Percentiles rank a stretch among this genome's conserved stretches.
phyloP scores from a whole-genome alignment of 2,888 invertebrate genomes.

The Lydus trimaculatus region DNA sequence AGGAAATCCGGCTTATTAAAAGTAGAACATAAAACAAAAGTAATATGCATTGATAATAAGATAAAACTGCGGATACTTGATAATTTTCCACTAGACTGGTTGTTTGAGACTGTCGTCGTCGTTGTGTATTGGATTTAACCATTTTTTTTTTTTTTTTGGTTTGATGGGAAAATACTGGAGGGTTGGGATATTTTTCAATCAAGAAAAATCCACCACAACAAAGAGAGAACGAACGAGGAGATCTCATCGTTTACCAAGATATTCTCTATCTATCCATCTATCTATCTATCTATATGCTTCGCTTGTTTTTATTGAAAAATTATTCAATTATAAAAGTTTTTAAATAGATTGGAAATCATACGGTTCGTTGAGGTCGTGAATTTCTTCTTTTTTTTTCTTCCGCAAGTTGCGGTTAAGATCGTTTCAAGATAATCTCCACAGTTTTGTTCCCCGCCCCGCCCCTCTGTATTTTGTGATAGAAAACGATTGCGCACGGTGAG shows the following conservation, averaged over 20 bases:
- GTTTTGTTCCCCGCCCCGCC: too few relatives aligned
- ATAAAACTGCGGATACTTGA: constrained; percentile 45
- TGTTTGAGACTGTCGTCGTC: constrained; percentile 28
- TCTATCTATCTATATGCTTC: constrained; percentile 43
- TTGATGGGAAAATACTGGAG: too few relatives aligned
- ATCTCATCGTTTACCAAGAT: background rate
- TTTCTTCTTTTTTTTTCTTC: constrained; percentile 25
- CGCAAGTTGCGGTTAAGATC: constrained; percentile 25
- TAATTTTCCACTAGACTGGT: constrained; percentile 52
- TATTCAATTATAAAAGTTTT: constrained; percentile 61
- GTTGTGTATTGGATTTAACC: constrained; percentile 52
- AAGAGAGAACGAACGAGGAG: background rate
- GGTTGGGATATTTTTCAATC: constrained; percentile 49
- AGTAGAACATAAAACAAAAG: constrained; percentile 46
- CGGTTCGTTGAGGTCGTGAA: constrained; percentile 52
- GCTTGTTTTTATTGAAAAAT: constrained; percentile 61
- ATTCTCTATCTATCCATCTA: constrained; percentile 20
- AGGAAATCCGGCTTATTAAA: constrained; percentile 41
- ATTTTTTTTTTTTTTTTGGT: background rate
- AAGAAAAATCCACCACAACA: constrained; percentile 33
- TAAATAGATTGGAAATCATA: constrained; percentile 60
- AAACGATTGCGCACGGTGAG: too few relatives aligned
- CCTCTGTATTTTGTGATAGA: too few relatives aligned
- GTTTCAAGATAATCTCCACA: background rate
- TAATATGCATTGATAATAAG: constrained; percentile 51